These are phyloP conservation scores for Elanus axillaris DNA, from an alignment of 2,113 vertebrate genomes.

Conservation along the genomic window DNA sequence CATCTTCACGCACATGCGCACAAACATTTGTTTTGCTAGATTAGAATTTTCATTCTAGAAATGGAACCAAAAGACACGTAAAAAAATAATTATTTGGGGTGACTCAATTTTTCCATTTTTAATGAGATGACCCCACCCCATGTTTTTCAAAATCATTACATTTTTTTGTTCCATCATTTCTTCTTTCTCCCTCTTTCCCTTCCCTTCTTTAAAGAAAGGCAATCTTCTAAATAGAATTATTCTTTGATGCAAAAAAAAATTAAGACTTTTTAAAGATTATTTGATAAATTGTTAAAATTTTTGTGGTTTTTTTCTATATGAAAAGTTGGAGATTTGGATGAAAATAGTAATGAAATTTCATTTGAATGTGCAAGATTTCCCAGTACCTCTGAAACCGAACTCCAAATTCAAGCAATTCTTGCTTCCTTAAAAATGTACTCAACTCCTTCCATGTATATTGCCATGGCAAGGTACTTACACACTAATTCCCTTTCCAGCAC, in stretches of 20 bases:
- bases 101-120: neutral
- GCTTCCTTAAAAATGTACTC: neutral
- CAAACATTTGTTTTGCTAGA: neutral
- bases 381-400: neutral
- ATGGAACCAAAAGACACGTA: neutral
- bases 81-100: neutral
- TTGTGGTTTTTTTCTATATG: neutral
- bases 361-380: neutral
- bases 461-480: neutral
- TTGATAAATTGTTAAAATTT: neutral
- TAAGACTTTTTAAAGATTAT: neutral
- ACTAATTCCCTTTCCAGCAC: neutral
- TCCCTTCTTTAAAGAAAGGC: neutral
- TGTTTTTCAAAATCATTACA: neutral
- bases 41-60: neutral
- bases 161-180: neutral
- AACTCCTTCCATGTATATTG: neutral
- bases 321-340: neutral
- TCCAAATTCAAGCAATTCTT: neutral
- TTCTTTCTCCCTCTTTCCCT: neutral
- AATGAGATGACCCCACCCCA: neutral
- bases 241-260: neutral
- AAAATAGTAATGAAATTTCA: neutral
- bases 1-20: neutral
- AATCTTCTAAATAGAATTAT: neutral